Evolutionary conservation across 2,888 invertebrate genomes (phyloP).

Genomic region (Podabrus alpinus): DNA sequence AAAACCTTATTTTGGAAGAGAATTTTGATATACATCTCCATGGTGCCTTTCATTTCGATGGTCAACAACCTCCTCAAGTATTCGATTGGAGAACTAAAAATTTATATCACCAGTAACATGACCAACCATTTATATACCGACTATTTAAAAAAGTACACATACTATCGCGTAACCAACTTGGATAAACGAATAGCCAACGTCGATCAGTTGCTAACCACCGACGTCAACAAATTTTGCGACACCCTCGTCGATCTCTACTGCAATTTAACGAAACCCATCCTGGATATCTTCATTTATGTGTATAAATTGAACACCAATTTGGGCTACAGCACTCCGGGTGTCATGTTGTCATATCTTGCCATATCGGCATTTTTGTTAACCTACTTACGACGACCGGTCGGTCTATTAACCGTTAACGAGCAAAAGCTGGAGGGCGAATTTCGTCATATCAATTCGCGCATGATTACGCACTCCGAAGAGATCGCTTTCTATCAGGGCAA

Average conservation of each 20-base stretch:
- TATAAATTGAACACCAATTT: constrained; percentile 80
- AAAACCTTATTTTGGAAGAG: constrained; percentile 73
- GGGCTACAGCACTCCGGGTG: constrained; percentile 85
- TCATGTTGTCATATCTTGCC: constrained; percentile 86
- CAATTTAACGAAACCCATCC: constrained; percentile 91
- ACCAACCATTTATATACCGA: constrained; percentile 85
- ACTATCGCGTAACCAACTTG: constrained; percentile 94
- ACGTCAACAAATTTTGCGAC: constrained; percentile 97
- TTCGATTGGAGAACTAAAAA: constrained; percentile 90
- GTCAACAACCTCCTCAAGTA: constrained; percentile 94
- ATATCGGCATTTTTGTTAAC: constrained; percentile 87
- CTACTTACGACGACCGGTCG: constrained; percentile 84
- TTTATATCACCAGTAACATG: constrained; percentile 86
- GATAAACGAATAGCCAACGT: constrained; percentile 95
- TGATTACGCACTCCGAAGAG: constrained; percentile 97
- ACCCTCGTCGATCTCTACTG: constrained; percentile 94
- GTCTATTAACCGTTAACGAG: constrained; percentile 86
- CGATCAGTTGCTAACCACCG: constrained; percentile 93
- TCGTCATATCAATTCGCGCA: constrained; percentile 91
- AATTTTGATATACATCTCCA: constrained; percentile 76
- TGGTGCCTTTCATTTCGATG: constrained; percentile 88
- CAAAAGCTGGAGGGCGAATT: constrained; percentile 99
- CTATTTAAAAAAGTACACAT: constrained; percentile 95
- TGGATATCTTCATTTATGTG: constrained; percentile 94
- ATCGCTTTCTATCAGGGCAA: constrained; percentile 84